These are phyloP conservation scores for Drosophila meridiana DNA, from an alignment of 2,888 invertebrate genomes.

Conservation along the genomic window DNA sequence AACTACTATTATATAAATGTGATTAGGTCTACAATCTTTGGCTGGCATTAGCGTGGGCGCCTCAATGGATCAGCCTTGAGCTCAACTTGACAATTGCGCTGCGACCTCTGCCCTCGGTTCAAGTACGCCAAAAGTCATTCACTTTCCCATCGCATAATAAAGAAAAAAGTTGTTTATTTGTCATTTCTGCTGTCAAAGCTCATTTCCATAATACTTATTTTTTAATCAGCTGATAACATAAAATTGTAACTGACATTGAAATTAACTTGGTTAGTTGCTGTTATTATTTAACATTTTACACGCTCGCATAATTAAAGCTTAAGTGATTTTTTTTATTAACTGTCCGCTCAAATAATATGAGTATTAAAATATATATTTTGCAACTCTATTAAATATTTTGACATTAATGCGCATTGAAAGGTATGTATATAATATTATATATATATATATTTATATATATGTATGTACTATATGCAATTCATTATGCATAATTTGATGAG, in stretches of 20 bases:
- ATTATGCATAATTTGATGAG: constrained; percentile 35
- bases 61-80: constrained; percentile 22
- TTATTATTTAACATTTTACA: not conserved
- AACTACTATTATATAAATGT: constrained; percentile 7
- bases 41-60: constrained; percentile 26
- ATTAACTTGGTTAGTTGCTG: constrained; percentile 8
- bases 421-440: not conserved
- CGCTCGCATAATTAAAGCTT: constrained; percentile 40
- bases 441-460: not conserved
- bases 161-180: constrained; percentile 14
- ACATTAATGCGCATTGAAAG: constrained; percentile 64
- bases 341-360: constrained; percentile 25
- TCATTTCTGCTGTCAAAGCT: constrained; percentile 23
- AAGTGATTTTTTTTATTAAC: constrained; percentile 37
- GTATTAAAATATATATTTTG: constrained; percentile 25
- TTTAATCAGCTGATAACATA: constrained; percentile 25
- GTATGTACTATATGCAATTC: constrained; percentile 21
- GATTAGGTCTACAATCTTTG: constrained; percentile 25
- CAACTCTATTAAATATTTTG: constrained; percentile 32
- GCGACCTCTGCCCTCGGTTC: not conserved
- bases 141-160: constrained; percentile 18
- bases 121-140: constrained; percentile 10
- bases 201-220: constrained; percentile 44
- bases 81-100: constrained; percentile 15
- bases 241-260: constrained; percentile 51